These are phyloP conservation scores for Urosaurus nigricauda DNA, from an alignment of 2,797 vertebrate species.

Conservation along the genomic window DNA sequence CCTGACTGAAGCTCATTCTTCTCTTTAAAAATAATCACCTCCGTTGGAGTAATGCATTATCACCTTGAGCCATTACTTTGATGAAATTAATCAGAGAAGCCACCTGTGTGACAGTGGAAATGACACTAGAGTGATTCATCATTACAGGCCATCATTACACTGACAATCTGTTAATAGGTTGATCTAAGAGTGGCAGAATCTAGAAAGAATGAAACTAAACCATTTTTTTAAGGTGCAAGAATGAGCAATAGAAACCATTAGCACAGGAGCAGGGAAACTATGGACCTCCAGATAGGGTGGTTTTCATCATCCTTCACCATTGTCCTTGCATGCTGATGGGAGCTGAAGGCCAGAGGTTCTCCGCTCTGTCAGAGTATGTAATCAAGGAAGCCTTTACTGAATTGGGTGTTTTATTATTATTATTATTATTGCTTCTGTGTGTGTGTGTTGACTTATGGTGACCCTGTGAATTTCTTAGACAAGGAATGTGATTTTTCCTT, in stretches of 20 bases:
- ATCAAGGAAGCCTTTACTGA: neutral
- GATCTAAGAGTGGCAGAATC: conserved; percentile 62
- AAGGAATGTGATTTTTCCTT: no score
- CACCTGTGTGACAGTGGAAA: conserved; percentile 76
- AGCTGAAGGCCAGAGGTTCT: neutral
- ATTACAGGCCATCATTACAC: conserved; percentile 72
- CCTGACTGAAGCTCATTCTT: conserved; percentile 60
- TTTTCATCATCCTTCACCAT: neutral
- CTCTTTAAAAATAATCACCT: conserved; percentile 64
- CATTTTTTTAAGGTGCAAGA: conserved; percentile 61
- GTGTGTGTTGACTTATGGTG: neutral
- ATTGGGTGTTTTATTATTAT: neutral
- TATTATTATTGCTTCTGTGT: neutral
- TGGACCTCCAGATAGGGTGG: neutral
- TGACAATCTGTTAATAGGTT: conserved; percentile 73
- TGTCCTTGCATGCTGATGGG: neutral
- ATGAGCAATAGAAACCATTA: neutral
- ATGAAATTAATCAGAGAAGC: conserved; percentile 78
- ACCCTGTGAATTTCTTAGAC: no score
- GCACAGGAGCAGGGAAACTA: neutral
- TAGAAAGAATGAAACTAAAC: conserved; percentile 63
- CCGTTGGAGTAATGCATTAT: conserved; percentile 68
- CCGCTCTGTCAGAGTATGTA: neutral
- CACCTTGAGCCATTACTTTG: conserved; percentile 63
- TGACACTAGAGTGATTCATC: conserved; percentile 78